These are phyloP conservation scores for Creontiades dilutus DNA, from an alignment of 2,888 invertebrate genomes.

Conservation along the genomic window DNA sequence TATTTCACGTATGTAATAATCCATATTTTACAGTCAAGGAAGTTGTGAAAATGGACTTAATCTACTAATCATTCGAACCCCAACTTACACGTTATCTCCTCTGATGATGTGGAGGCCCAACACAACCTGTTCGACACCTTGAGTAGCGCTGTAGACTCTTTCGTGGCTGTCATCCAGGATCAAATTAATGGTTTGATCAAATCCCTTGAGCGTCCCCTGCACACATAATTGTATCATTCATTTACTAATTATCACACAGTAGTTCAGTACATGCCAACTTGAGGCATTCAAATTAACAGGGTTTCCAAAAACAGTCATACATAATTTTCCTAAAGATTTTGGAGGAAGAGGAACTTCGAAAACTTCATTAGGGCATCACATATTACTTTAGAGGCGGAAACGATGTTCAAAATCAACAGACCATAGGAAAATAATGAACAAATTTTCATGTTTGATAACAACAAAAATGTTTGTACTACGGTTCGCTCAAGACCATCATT, in stretches of 20 bases:
- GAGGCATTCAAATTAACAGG: neutral
- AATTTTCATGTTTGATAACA: too few relatives aligned
- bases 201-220: slow-evolving; percentile 96
- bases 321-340: neutral
- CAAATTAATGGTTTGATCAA: slow-evolving; percentile 99
- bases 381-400: too few relatives aligned
- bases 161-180: slow-evolving; percentile 99
- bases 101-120: slow-evolving; percentile 98
- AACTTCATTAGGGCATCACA: neutral
- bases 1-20: too few relatives aligned
- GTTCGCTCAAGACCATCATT: too few relatives aligned
- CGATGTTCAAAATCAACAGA: neutral
- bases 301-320: neutral
- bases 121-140: slow-evolving; percentile 96
- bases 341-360: neutral
- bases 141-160: slow-evolving; percentile 94
- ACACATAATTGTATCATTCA: slow-evolving; percentile 76
- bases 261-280: neutral
- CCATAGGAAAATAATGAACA: too few relatives aligned
- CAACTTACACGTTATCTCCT: slow-evolving; percentile 95
- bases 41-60: too few relatives aligned
- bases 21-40: too few relatives aligned
- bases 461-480: too few relatives aligned
- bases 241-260: neutral
- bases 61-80: neutral